Evolutionary conservation across 2,797 vertebrate genomes (phyloP), one percentile per base, ranked within the genome.

Genomic region (Platalea minor): DNA sequence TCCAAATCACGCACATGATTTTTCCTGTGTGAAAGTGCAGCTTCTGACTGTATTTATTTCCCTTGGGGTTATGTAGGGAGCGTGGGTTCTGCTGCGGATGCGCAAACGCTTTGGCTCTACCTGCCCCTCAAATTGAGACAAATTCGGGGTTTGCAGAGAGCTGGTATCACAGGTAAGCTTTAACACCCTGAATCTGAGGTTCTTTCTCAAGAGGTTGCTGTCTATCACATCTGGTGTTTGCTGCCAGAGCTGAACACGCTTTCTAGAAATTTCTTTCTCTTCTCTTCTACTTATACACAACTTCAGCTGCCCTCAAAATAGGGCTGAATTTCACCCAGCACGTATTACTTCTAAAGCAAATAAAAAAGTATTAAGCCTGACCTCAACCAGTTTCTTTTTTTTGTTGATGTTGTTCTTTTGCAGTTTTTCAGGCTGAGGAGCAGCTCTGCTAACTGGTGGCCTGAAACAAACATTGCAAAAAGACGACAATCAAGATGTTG

Each of bases 331-430:
- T 60, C 25, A 45, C 45, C 14, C 21, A 92, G 70, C 35, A 60
- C 53, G 7, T 4, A 28, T 7, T 12, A 31, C 16, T 26, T 69
- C 15, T 15, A 75, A 79, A 79, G 46, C 35, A 92, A 73, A 48
- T 2, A 46, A 25, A 73, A 48, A 77, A 3, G 25, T 11, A 56
- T 46, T 11, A 86, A 93, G 37, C 13, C 98, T 98, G 78, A 99
- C 99, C 98, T 99, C 99, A 89, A 99, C 98, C 76, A 98, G 95
- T 73, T 99, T 99, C 98, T 99, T 99, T 98, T 99, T 99, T 97
- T 99, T 99, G 93, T 97, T 99, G 96, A 99, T 92, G 11, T 98
- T 99, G 96, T 99, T 99, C 98, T 98, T 99, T 87, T 99, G 98
- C 64, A 99, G 98, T 87, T 99, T 99, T 78, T 99, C 99, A 1